These are phyloP conservation scores for Grantiella picta DNA, from an alignment of 2,113 vertebrate species.

Conservation along the genomic window DNA sequence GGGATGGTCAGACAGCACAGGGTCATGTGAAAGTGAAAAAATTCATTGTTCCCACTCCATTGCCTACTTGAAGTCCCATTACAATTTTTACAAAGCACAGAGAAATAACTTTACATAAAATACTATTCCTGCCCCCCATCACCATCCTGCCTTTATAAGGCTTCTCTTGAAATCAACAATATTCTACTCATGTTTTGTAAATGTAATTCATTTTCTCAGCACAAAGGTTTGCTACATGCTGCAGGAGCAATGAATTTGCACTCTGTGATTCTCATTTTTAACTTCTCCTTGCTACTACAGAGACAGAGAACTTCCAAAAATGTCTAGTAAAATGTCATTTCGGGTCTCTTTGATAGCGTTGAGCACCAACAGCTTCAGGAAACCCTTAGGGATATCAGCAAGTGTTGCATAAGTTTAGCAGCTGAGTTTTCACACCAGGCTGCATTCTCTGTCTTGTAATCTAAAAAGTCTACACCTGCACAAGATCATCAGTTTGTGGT, in stretches of 20 bases:
- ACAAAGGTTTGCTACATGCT: not conserved
- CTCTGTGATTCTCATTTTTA: not conserved
- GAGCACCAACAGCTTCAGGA: not conserved
- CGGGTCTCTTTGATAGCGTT: not conserved
- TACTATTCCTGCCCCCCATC: not conserved
- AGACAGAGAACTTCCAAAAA: not conserved
- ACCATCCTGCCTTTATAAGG: not conserved
- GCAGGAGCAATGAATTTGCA: not conserved
- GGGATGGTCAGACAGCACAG: not conserved
- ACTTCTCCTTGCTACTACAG: not conserved
- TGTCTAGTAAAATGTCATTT: not conserved
- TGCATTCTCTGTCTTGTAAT: not conserved
- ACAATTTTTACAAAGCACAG: not conserved
- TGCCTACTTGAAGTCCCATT: not conserved
- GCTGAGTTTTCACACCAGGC: not conserved
- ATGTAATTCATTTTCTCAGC: not conserved
- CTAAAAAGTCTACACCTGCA: not conserved
- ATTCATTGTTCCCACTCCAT: not conserved
- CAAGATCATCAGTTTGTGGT: not conserved
- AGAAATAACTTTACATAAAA: not conserved
- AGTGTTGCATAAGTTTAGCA: constrained; percentile 21
- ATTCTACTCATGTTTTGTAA: not conserved
- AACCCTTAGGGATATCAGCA: not conserved
- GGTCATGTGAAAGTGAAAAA: fast-evolving
- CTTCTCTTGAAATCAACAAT: not conserved